phyloP scores from a whole-genome alignment of 2,888 invertebrate species.

The Tolmerus cingulatus region DNA sequence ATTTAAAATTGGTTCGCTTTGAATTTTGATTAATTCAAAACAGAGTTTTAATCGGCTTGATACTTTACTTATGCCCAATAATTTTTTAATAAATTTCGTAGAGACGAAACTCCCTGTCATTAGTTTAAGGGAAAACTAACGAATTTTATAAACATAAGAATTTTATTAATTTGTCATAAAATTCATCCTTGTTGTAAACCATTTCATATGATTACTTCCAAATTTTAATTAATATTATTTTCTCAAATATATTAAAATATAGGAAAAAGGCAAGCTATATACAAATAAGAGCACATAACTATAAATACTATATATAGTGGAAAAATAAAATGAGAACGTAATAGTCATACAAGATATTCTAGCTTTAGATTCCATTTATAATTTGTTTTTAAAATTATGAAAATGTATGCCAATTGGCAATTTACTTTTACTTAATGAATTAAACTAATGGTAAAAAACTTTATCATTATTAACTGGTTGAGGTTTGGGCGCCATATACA shows the following conservation, averaged over 20 bases:
- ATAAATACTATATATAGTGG: background rate
- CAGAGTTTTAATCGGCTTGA: background rate
- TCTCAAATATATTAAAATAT: background rate
- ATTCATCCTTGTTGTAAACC: background rate
- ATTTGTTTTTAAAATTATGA: constrained; percentile 12
- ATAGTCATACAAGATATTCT: background rate
- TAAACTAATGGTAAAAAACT: background rate
- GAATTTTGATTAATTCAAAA: background rate
- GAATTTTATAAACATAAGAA: background rate
- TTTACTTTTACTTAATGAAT: background rate
- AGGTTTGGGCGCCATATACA: constrained; percentile 45
- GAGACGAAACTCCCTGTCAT: background rate
- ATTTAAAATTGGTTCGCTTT: too few species aligned
- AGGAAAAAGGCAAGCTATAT: background rate
- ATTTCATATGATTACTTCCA: background rate
- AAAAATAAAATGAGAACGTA: background rate
- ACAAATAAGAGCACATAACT: background rate
- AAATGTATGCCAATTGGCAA: constrained; percentile 40
- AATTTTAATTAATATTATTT: background rate
- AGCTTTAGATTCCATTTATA: constrained; percentile 2
- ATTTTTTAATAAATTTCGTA: background rate
- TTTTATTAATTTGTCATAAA: background rate
- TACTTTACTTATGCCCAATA: background rate
- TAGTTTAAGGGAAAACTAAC: background rate
- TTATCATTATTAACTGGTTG: constrained; percentile 9